Percentiles rank a stretch among this genome's conserved stretches.
phyloP scores from a whole-genome alignment of 2,888 invertebrate species.

The Coremacera marginata region DNA sequence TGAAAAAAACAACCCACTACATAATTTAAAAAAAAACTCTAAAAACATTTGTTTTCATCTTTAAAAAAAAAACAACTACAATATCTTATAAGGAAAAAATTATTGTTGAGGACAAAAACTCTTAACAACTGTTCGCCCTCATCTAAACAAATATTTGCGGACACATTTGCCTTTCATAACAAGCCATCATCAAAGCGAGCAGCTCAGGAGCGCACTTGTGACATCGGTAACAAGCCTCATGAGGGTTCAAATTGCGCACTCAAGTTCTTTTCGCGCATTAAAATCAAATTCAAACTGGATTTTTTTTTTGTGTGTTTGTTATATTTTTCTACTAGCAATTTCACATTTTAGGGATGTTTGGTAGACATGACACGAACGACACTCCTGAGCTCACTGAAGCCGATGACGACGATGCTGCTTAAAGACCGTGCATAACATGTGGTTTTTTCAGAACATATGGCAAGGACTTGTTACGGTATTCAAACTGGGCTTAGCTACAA shows the following conservation, averaged over 20 bases:
- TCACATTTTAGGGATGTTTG: conserved; percentile 21
- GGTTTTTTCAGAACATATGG: conserved; percentile 69
- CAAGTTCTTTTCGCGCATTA: conserved; percentile 65
- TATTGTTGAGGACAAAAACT: neutral
- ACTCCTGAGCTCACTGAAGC: conserved; percentile 45
- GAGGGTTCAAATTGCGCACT: conserved; percentile 49
- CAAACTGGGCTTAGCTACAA: conserved; percentile 43
- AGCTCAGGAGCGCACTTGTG: neutral
- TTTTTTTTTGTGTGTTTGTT: conserved; percentile 45
- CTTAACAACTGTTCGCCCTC: conserved; percentile 37
- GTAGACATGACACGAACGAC: conserved; percentile 33
- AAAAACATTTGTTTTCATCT: neutral
- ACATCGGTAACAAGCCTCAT: conserved; percentile 32
- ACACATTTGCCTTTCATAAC: neutral
- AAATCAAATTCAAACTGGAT: conserved; percentile 66
- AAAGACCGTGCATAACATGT: conserved; percentile 69
- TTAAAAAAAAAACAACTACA: neutral
- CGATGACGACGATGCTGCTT: conserved; percentile 62
- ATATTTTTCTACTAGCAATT: neutral
- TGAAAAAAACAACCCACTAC: too few species aligned
- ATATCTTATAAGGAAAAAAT: neutral
- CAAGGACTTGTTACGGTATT: conserved; percentile 63
- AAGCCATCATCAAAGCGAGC: neutral
- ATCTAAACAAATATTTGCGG: conserved; percentile 33
- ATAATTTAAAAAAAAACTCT: neutral